Base-by-base conservation (phyloP, 1,140 invertebrate species). In the Drosophila micromelanica region DNA sequence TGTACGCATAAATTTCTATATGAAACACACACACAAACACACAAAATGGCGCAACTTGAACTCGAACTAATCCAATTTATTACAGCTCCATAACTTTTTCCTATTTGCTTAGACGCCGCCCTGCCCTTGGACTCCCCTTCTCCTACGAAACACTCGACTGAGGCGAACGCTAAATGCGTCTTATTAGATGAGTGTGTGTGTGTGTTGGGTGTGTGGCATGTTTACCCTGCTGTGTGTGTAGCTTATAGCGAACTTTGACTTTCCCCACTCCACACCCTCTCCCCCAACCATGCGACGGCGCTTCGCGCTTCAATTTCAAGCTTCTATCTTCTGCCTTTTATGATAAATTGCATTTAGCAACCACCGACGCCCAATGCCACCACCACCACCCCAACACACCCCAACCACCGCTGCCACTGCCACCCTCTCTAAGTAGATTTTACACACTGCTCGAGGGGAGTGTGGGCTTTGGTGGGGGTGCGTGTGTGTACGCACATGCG, bases 31-130 rank as follows among this genome's bases (percentile, higher is more conserved):
- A 49, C 73, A 43, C 68, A 42, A 40, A 45, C 46, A 59, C 48
- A 69, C 79, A 89, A 91, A 91, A 91, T 91, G 89, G 89, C 89
- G 76, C 35, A 38, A 20, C 54, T 40, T 9, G 43, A 67, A 85
- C 89, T 91, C 78, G 89, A 91, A 91, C 89, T 91, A 91, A 91
- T 91, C 89, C 89, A 91, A 91, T 91, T 91, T 91, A 91, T 91
- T 91, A 89, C 89, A 89, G 89, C 89, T 91, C 80, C 89, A 91
- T 91, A 91, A 91, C 84, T 91, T 91, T 87, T 85, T 73, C 80
- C 68, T 73, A 90, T 87, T 90, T 90, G 78, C 79, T 69, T 90
- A 79, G 61, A 68, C 56, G 46, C 30, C 55, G 38, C 48, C 17
- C 57, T 43, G 37, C 57, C 42, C 52, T 38, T 35, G 17, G 23